Conservation (phyloP, 2,113 vertebrate genomes). For the Onychostoma macrolepis region DNA sequence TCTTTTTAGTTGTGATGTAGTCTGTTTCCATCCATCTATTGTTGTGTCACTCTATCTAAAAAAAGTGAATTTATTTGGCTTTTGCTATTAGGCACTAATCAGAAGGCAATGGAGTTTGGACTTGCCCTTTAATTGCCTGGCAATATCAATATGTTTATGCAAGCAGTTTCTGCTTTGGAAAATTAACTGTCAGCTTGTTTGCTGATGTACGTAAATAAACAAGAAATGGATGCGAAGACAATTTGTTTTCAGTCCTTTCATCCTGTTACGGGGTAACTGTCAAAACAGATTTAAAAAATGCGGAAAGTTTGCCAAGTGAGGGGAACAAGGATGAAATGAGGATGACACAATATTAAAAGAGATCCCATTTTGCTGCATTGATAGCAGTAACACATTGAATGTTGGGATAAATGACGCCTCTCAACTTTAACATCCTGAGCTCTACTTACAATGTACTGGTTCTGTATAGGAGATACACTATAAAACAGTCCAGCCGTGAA, state of each 20-base stretch:
- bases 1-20: too few species aligned
- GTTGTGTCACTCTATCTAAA: too few species aligned
- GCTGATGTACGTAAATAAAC: slow-evolving; percentile 42
- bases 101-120: slow-evolving; percentile 7
- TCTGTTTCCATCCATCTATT: too few species aligned
- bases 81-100: slow-evolving; percentile 31
- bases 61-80: background rate
- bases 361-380: slow-evolving; percentile 7
- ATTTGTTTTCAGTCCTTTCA: slow-evolving; percentile 40
- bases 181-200: slow-evolving; percentile 52
- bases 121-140: slow-evolving; percentile 42
- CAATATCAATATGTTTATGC: slow-evolving; percentile 47
- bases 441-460: background rate
- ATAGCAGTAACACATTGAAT: background rate
- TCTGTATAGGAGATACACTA: background rate
- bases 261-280: slow-evolving; percentile 32
- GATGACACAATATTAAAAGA: slow-evolving; percentile 26
- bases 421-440: background rate
- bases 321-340: slow-evolving; percentile 6
- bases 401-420: background rate
- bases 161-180: slow-evolving; percentile 49
- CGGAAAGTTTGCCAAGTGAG: slow-evolving; percentile 20
- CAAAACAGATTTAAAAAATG: slow-evolving; percentile 31
- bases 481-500: background rate
- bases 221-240: slow-evolving; percentile 45